phyloP scores from a whole-genome alignment of 2,888 invertebrate species.

The Nemapogon koenigi region DNA sequence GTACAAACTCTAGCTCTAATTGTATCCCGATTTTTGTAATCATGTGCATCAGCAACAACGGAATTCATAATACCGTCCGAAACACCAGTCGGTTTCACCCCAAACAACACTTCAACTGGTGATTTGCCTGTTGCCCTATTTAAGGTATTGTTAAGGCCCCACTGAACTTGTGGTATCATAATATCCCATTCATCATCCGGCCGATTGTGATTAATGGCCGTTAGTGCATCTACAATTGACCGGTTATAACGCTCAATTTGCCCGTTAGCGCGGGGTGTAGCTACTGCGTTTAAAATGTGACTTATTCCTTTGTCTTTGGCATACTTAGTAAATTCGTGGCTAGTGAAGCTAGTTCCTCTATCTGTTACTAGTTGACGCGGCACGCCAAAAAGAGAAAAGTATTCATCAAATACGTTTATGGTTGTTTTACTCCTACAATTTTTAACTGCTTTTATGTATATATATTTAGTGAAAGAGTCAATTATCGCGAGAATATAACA shows the following conservation, averaged over 20 bases:
- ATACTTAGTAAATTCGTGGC: constrained; percentile 11
- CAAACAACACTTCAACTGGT: constrained; percentile 12
- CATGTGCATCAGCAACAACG: not conserved
- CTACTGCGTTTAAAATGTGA: no score
- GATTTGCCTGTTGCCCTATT: constrained; percentile 9
- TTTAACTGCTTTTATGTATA: constrained; percentile 16
- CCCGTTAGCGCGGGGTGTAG: constrained; percentile 7
- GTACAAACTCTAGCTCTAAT: not conserved
- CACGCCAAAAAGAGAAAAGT: constrained; percentile 10
- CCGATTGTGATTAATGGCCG: constrained; percentile 1
- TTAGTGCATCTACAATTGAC: constrained; percentile 6
- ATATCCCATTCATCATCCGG: constrained; percentile 11
- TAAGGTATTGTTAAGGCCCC: constrained; percentile 11
- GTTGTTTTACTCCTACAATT: constrained; percentile 12
- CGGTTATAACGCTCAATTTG: constrained; percentile 7
- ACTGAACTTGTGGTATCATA: constrained; percentile 11
- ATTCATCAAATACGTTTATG: constrained; percentile 9
- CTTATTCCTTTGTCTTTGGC: constrained; percentile 9
- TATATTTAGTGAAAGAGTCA: constrained; percentile 18
- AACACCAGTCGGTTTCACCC: constrained; percentile 1
- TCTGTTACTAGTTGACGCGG: constrained; percentile 11
- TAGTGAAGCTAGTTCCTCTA: constrained; percentile 13
- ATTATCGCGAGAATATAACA: constrained; percentile 15
- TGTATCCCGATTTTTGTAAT: not conserved
- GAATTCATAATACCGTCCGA: not conserved